Conservation (phyloP, 2,113 vertebrate species). For the Oenanthe melanoleuca region DNA sequence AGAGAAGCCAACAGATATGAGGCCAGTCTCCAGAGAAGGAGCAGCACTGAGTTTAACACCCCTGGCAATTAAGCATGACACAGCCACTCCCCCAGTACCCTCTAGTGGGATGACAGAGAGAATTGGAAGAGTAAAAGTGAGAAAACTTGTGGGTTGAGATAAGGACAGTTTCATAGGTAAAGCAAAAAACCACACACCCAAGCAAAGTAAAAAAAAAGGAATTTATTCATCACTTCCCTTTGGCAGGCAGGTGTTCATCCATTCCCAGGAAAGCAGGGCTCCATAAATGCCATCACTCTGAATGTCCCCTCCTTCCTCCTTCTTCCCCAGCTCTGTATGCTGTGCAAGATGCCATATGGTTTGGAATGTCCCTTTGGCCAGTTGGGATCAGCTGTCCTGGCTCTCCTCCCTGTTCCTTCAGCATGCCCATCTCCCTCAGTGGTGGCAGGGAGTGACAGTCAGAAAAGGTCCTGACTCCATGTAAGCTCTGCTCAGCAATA, state of each 20-base stretch:
- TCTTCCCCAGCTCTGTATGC: background rate
- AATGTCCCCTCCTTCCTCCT: background rate
- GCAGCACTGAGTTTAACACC: background rate
- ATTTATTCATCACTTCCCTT: background rate
- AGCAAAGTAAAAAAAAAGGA: background rate
- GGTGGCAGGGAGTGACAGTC: background rate
- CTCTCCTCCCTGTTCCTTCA: background rate
- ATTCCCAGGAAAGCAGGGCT: background rate
- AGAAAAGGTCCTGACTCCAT: background rate
- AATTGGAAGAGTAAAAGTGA: background rate
- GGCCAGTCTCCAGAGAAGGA: background rate
- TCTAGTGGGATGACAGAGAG: too few species aligned
- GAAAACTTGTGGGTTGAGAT: background rate
- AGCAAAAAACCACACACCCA: background rate
- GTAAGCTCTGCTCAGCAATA: background rate
- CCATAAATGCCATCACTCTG: background rate
- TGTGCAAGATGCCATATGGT: too few species aligned
- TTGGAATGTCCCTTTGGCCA: background rate
- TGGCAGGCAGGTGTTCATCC: background rate
- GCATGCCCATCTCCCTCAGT: rapidly evolving
- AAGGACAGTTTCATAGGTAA: background rate
- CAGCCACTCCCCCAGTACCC: background rate
- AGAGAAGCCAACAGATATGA: background rate
- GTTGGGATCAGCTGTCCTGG: background rate
- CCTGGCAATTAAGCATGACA: background rate